Percentiles rank a stretch among this genome's conserved stretches.
Evolutionary conservation across 2,888 invertebrate genomes (phyloP).

Genomic region (Empis stercorea): DNA sequence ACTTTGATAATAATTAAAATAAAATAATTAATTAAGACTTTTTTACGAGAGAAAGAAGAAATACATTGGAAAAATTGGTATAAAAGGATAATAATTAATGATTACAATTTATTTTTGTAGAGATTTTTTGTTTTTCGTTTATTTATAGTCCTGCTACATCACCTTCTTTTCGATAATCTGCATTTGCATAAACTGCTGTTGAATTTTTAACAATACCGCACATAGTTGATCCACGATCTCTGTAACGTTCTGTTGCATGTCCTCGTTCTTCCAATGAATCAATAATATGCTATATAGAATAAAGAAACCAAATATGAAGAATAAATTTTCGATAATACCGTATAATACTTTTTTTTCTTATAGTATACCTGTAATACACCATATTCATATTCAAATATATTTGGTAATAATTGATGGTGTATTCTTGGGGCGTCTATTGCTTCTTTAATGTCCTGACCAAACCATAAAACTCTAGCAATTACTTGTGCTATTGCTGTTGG

Average conservation of each 20-base stretch:
- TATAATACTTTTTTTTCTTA: not conserved
- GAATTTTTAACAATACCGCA: slow-evolving; percentile 52
- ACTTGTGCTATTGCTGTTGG: slow-evolving; percentile 64
- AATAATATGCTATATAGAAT: slow-evolving; percentile 47
- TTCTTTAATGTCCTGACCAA: slow-evolving; percentile 50
- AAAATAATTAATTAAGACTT: too few relatives aligned
- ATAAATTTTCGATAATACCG: not conserved
- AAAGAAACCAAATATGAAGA: too few relatives aligned
- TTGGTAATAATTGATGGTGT: slow-evolving; percentile 79
- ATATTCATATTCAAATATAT: slow-evolving; percentile 54
- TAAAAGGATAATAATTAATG: too few relatives aligned
- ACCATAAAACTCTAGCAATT: slow-evolving; percentile 45
- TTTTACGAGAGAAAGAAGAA: too few relatives aligned
- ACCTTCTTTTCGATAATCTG: slow-evolving; percentile 71
- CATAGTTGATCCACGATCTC: slow-evolving; percentile 54
- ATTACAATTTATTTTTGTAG: too few relatives aligned
- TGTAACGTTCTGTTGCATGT: slow-evolving; percentile 50
- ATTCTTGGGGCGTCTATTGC: slow-evolving; percentile 61
- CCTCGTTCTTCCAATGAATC: slow-evolving; percentile 51
- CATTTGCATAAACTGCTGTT: slow-evolving; percentile 56
- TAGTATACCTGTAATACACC: slow-evolving; percentile 35
- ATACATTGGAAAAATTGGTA: too few relatives aligned
- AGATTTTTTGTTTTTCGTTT: too few relatives aligned
- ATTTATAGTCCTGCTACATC: slow-evolving; percentile 49
- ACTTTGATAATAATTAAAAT: too few relatives aligned